These are phyloP conservation scores for Polyploca ridens DNA, from an alignment of 2,888 invertebrate species.

Conservation along the genomic window DNA sequence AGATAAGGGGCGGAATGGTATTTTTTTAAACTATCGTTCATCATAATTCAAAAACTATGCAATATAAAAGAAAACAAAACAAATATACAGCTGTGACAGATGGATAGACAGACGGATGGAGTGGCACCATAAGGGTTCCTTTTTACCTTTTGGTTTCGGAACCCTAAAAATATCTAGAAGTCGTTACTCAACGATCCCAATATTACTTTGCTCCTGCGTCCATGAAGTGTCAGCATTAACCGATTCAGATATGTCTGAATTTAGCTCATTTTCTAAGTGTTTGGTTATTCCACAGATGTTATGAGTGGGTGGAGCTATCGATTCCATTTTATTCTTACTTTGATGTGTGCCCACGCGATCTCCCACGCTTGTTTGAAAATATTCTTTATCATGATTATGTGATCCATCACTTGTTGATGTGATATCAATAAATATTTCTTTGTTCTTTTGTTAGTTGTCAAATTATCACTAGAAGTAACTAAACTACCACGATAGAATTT, in stretches of 20 bases:
- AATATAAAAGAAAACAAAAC: no score
- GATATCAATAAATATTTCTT: slow-evolving; percentile 10
- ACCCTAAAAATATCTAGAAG: no score
- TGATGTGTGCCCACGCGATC: slow-evolving; percentile 50
- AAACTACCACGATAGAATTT: not conserved
- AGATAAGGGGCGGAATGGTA: no score
- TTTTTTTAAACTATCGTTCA: no score
- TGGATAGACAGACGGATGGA: no score
- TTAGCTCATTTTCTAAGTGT: slow-evolving; percentile 25
- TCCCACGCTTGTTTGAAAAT: slow-evolving; percentile 41
- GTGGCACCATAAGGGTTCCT: no score
- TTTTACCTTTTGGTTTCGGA: no score
- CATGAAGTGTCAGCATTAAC: slow-evolving; percentile 18
- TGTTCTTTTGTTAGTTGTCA: slow-evolving; percentile 13
- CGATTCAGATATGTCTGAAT: slow-evolving; percentile 17
- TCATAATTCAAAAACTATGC: no score
- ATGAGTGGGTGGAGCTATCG: slow-evolving; percentile 34
- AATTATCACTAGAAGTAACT: not conserved
- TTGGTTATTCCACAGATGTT: slow-evolving; percentile 27
- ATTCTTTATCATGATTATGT: slow-evolving; percentile 32
- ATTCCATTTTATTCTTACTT: slow-evolving; percentile 42
- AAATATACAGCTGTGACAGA: no score
- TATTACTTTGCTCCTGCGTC: slow-evolving; percentile 14
- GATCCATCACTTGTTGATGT: slow-evolving; percentile 17
- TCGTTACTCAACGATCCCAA: slow-evolving; percentile 12